phyloP scores from a whole-genome alignment of 2,797 vertebrate species.

The Coracias cyanogaster region DNA sequence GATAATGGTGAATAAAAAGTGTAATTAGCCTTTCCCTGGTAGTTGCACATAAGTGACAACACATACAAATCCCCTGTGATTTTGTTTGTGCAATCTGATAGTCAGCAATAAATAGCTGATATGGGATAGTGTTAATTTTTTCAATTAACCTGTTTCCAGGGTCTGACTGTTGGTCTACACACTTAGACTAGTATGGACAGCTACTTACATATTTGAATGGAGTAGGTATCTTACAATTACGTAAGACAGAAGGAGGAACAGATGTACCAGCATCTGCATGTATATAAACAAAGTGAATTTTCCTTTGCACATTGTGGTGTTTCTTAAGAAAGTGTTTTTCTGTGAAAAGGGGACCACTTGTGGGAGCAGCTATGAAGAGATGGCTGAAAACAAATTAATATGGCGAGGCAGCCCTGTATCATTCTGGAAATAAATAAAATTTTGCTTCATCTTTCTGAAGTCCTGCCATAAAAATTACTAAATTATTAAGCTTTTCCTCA shows the following conservation, averaged over 20 bases:
- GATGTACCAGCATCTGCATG: neutral
- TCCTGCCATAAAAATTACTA: constrained; percentile 30
- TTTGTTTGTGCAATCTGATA: neutral
- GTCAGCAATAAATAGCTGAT: neutral
- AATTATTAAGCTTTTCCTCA: constrained; percentile 41
- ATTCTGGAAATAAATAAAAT: neutral
- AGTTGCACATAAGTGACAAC: neutral
- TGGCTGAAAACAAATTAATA: neutral
- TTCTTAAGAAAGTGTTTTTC: neutral
- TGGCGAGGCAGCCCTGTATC: neutral
- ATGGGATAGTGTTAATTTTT: neutral
- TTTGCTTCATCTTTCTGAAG: constrained; percentile 44
- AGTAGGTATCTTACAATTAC: neutral
- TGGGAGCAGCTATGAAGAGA: neutral
- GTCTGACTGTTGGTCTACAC: neutral
- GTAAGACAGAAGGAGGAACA: neutral
- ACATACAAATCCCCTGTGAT: neutral
- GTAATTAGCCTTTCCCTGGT: neutral
- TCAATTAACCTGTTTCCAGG: neutral
- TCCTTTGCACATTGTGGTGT: neutral
- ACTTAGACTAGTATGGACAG: neutral
- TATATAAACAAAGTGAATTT: neutral
- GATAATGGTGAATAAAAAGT: constrained; percentile 1
- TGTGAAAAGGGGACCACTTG: neutral
- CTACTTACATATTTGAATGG: neutral